Conservation (phyloP, 2,113 vertebrate species). For the Phalacrocorax pelagicus region DNA sequence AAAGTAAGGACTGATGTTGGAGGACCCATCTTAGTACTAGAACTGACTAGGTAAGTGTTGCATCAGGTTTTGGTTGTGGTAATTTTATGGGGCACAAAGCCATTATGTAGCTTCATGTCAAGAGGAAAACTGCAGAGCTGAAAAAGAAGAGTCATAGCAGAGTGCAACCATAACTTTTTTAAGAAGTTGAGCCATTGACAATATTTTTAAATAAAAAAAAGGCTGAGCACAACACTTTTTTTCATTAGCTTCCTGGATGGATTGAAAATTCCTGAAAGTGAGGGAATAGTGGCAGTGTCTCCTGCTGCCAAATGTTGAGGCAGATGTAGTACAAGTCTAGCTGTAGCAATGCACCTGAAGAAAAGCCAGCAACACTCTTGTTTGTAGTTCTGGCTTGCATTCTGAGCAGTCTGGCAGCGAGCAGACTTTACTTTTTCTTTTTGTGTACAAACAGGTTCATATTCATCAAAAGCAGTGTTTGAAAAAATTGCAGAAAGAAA, state of each 20-base stretch:
- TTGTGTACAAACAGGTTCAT: neutral
- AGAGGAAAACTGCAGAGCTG: constrained; percentile 6
- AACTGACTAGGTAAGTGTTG: constrained; percentile 56
- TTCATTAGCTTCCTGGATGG: neutral
- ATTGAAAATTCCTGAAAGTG: neutral
- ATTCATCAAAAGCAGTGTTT: neutral
- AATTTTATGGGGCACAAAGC: constrained; percentile 16
- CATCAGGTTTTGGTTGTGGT: constrained; percentile 47
- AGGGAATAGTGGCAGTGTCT: neutral
- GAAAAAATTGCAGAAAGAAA: neutral
- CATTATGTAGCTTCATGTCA: constrained; percentile 11
- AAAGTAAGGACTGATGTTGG: constrained; percentile 49
- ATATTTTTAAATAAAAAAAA: neutral
- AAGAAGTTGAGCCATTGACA: neutral
- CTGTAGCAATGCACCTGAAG: neutral
- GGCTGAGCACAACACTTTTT: neutral
- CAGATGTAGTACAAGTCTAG: neutral
- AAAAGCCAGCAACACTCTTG: neutral
- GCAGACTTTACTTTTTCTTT: neutral
- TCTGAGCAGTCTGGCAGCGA: neutral
- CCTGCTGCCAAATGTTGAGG: neutral
- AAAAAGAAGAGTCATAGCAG: constrained; percentile 24
- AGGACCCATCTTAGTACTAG: constrained; percentile 27
- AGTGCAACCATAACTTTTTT: neutral
- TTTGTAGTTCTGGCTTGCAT: neutral